Conservation (phyloP, 2,888 invertebrate species). For the Baccha elongata region DNA sequence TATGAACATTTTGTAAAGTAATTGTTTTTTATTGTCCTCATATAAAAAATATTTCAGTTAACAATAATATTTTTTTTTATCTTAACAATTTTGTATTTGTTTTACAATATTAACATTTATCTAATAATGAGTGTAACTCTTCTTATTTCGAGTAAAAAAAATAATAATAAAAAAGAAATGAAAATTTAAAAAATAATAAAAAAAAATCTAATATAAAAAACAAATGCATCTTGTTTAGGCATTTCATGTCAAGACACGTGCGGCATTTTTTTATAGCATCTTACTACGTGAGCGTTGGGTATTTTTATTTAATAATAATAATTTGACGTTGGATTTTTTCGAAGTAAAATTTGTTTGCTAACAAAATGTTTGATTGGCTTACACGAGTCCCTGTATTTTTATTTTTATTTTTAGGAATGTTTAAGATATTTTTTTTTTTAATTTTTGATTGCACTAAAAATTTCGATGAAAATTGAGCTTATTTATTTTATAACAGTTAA, state of each 20-base stretch:
- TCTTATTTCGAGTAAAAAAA: conserved; percentile 42
- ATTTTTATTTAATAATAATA: conserved; percentile 8
- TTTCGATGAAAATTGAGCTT: conserved; percentile 1
- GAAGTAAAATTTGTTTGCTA: not conserved
- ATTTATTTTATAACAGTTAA: not conserved
- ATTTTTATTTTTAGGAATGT: conserved; percentile 43
- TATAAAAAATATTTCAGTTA: conserved; percentile 62
- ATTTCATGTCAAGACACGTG: not conserved
- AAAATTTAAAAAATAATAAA: conserved; percentile 5
- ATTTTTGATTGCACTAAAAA: not conserved
- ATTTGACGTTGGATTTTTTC: conserved; percentile 21
- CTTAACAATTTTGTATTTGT: conserved; percentile 10
- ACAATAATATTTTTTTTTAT: conserved; percentile 31
- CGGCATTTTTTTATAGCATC: conserved; percentile 14
- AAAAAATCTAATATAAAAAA: conserved; percentile 18
- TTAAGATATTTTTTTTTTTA: not conserved
- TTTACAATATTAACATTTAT: conserved; percentile 10
- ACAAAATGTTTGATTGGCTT: conserved; percentile 23
- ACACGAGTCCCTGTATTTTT: conserved; percentile 44
- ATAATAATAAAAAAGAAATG: not conserved
- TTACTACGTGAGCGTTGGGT: conserved; percentile 40
- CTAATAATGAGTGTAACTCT: conserved; percentile 32
- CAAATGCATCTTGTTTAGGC: conserved; percentile 52
- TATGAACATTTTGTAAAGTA: too few relatives aligned
- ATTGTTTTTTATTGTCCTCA: conserved; percentile 67